Conservation (phyloP, 1,140 invertebrate genomes). For the Diuraphis noxia region DNA sequence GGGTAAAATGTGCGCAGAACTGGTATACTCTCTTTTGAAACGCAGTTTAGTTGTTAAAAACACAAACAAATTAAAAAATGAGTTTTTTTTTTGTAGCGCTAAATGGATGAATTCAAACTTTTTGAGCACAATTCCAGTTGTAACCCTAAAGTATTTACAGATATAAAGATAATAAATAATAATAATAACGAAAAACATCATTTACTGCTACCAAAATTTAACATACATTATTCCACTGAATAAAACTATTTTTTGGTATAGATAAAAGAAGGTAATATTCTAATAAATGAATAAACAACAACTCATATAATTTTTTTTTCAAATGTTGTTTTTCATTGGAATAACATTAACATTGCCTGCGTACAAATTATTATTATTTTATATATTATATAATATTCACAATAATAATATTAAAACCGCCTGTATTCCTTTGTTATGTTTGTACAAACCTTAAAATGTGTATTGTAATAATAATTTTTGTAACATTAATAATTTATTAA, state of each 20-base stretch:
- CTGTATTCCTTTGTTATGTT: constrained; percentile 51
- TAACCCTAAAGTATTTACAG: not conserved
- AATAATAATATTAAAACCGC: constrained; percentile 51
- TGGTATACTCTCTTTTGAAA: too few relatives aligned
- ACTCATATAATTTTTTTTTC: not conserved
- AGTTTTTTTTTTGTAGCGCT: too few relatives aligned
- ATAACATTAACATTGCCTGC: constrained; percentile 53
- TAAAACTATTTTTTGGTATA: not conserved
- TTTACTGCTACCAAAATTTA: not conserved
- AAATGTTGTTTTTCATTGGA: constrained; percentile 40
- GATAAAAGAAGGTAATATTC: not conserved
- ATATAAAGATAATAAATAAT: not conserved
- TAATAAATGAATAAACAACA: not conserved
- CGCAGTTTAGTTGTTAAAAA: too few relatives aligned
- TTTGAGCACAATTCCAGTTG: not conserved
- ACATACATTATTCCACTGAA: not conserved
- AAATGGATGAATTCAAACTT: not conserved
- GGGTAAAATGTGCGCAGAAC: too few relatives aligned
- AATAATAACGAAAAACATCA: not conserved
- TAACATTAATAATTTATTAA: constrained; percentile 53
- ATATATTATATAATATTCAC: constrained; percentile 47
- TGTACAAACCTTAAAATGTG: constrained; percentile 52
- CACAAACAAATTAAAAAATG: too few relatives aligned
- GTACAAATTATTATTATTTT: constrained; percentile 52
- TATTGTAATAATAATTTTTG: constrained; percentile 48